Conservation (phyloP, 2,113 vertebrate species). For the Alexandromys fortis region DNA sequence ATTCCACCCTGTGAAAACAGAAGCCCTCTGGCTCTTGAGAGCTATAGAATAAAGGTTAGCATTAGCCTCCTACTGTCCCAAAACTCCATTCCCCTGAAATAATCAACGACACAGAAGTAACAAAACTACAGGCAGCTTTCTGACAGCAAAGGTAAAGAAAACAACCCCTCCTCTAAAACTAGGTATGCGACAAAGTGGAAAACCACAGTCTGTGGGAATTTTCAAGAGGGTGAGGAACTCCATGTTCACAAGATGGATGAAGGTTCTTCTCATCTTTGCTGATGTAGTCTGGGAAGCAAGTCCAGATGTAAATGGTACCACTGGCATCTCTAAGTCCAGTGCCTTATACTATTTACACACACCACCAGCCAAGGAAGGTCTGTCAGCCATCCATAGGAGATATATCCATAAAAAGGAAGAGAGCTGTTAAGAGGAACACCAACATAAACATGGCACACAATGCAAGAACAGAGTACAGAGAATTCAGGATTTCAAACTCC, state of each 20-base stretch:
- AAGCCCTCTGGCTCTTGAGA: background rate
- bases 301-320: rapidly evolving
- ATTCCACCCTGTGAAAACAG: background rate
- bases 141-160: background rate
- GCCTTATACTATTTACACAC: rapidly evolving
- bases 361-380: background rate
- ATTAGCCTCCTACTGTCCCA: background rate
- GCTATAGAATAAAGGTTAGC: background rate
- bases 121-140: background rate
- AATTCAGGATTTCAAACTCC: background rate
- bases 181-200: background rate
- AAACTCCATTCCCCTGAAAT: background rate
- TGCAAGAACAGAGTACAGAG: background rate
- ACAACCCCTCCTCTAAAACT: background rate
- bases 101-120: background rate
- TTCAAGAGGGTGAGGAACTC: background rate
- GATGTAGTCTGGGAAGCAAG: background rate
- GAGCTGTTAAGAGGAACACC: background rate
- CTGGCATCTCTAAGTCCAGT: no score
- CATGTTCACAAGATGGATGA: background rate
- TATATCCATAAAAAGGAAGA: background rate
- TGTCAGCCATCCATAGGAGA: background rate
- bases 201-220: background rate
- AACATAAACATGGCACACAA: background rate
- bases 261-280: background rate